These are phyloP conservation scores for Aporophyla lueneburgensis DNA, from an alignment of 2,888 invertebrate genomes.

Conservation along the genomic window DNA sequence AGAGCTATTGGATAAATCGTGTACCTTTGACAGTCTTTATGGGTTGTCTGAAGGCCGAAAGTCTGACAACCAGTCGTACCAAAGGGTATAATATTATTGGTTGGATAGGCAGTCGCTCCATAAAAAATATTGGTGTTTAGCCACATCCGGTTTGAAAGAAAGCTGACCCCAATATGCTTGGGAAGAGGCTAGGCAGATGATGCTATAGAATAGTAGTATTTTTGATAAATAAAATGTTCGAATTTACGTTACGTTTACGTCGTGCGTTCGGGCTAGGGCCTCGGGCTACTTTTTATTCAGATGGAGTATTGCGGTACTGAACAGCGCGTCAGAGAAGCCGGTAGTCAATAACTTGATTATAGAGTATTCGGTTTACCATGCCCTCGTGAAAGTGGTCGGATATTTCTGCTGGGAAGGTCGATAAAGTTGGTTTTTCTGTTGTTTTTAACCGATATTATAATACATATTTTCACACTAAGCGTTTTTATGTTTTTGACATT, in stretches of 20 bases:
- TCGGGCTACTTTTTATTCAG: neutral
- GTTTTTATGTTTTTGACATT: neutral
- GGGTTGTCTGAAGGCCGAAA: too few species aligned
- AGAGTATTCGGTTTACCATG: neutral
- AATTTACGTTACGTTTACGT: neutral
- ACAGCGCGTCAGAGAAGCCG: neutral
- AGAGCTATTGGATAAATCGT: too few species aligned
- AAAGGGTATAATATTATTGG: too few species aligned
- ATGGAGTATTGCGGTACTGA: neutral
- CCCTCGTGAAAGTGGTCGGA: neutral
- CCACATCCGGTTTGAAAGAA: too few species aligned
- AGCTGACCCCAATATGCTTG: too few species aligned
- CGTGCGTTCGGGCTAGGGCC: neutral
- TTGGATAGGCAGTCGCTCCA: too few species aligned
- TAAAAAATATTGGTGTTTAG: too few species aligned
- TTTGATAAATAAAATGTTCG: neutral
- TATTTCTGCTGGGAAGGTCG: neutral
- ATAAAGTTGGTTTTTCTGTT: neutral
- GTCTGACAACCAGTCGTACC: too few species aligned
- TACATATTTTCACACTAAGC: neutral
- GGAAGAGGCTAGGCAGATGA: too few species aligned
- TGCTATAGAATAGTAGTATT: neutral
- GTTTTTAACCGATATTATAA: neutral
- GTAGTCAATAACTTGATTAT: constrained; percentile 10
- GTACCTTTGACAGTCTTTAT: too few species aligned